phyloP scores from a whole-genome alignment of 2,888 invertebrate genomes.

The Notodonta dromedarius region DNA sequence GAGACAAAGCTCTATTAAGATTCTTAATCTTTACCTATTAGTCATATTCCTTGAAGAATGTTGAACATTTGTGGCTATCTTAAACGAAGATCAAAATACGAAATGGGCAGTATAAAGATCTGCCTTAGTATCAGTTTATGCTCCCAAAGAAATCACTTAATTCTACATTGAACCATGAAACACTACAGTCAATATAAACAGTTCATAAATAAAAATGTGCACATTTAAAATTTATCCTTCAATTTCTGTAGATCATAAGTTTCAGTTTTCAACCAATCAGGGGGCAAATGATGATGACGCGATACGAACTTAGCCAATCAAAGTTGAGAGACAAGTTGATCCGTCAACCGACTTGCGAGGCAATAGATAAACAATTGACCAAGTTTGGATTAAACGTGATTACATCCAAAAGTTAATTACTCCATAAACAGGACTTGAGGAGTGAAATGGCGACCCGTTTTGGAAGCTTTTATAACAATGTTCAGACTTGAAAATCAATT shows the following conservation, averaged over 20 bases:
- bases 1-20: too few relatives aligned
- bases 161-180: too few relatives aligned
- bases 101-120: too few relatives aligned
- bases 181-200: too few relatives aligned
- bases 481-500: background rate
- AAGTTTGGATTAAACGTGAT: constrained; percentile 35
- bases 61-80: too few relatives aligned
- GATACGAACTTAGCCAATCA: constrained; percentile 42
- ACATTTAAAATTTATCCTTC: constrained; percentile 13
- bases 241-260: constrained; percentile 26
- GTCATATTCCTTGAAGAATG: too few relatives aligned
- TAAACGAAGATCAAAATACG: too few relatives aligned
- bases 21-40: too few relatives aligned
- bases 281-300: constrained; percentile 36
- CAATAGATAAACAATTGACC: constrained; percentile 40
- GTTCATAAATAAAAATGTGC: background rate
- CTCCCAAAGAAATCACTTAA: too few relatives aligned
- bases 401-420: constrained; percentile 34
- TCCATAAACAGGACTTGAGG: constrained; percentile 11
- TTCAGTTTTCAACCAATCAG: constrained; percentile 42
- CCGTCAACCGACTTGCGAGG: constrained; percentile 29
- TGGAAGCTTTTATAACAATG: background rate
- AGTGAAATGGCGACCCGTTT: constrained; percentile 7
- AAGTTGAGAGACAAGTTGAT: constrained; percentile 41
- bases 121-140: too few relatives aligned